These are phyloP conservation scores for Dyspetes luteomarginatus DNA, from an alignment of 2,888 invertebrate species.

Conservation along the genomic window DNA sequence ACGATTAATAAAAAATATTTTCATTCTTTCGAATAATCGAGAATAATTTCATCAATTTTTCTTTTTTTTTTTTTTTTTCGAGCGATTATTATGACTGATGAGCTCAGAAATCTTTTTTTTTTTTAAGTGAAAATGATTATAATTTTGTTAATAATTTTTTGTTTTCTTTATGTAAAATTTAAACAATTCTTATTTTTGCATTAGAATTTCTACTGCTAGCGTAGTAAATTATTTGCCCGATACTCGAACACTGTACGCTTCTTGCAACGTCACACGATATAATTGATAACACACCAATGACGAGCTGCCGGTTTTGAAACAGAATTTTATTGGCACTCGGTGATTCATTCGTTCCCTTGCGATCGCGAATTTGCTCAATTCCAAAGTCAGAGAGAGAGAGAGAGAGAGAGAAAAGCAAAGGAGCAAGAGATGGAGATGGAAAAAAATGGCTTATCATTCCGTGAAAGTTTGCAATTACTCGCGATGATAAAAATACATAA, in stretches of 20 bases:
- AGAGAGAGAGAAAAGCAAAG: neutral
- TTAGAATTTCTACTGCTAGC: neutral
- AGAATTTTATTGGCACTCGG: conserved; percentile 4
- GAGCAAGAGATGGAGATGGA: conserved; percentile 85
- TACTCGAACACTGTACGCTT: neutral
- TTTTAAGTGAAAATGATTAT: too few relatives aligned
- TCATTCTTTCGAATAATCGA: neutral
- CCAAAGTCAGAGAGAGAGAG: neutral
- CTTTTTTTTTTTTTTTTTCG: too few relatives aligned
- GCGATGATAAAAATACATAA: neutral
- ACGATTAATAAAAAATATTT: neutral
- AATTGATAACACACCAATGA: conserved; percentile 52
- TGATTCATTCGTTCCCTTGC: conserved; percentile 32
- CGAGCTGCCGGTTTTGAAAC: conserved; percentile 12
- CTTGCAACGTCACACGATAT: conserved; percentile 55
- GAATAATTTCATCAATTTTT: neutral
- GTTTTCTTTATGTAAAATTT: neutral
- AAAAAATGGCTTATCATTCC: conserved; percentile 80
- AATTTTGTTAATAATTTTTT: too few relatives aligned
- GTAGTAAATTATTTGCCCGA: neutral
- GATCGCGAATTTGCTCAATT: conserved; percentile 39
- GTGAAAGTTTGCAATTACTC: conserved; percentile 19
- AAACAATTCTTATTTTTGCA: neutral
- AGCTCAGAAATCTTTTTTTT: too few relatives aligned
- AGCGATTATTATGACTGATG: too few relatives aligned